These are phyloP conservation scores for Ochropacha duplaris DNA, from an alignment of 2,888 invertebrate species.

Conservation along the genomic window DNA sequence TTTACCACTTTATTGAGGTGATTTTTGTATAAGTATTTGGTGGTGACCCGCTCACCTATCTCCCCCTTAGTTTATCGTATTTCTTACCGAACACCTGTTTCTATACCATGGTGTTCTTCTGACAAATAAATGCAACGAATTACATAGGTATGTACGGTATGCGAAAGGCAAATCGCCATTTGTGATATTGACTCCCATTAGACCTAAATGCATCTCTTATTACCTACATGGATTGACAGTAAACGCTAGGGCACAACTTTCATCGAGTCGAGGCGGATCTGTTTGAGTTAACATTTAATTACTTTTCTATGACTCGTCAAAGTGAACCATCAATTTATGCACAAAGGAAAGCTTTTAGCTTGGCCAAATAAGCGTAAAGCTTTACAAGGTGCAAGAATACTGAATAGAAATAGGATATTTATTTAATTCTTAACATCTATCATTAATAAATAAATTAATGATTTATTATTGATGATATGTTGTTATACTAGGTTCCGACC, in stretches of 20 bases:
- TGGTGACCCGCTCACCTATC: no score
- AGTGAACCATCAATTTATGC: background rate
- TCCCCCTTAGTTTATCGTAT: no score
- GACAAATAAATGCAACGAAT: background rate
- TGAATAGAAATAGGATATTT: no score
- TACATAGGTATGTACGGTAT: background rate
- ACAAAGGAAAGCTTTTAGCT: background rate
- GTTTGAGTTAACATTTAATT: conserved; percentile 1
- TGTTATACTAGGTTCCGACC: no score
- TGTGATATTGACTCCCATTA: background rate
- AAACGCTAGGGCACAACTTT: background rate
- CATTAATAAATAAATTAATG: no score
- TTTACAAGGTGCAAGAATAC: background rate
- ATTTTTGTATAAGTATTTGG: no score
- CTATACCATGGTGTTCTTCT: no score
- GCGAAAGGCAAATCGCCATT: background rate
- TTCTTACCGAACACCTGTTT: no score
- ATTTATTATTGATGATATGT: no score
- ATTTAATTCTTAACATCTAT: no score
- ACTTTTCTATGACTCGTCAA: background rate
- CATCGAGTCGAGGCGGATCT: background rate
- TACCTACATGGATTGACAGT: background rate
- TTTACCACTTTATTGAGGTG: no score
- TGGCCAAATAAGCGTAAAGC: background rate
- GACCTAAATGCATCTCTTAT: background rate